These are phyloP conservation scores for Oxytorus armatus DNA, from an alignment of 2,888 invertebrate species.

Conservation along the genomic window DNA sequence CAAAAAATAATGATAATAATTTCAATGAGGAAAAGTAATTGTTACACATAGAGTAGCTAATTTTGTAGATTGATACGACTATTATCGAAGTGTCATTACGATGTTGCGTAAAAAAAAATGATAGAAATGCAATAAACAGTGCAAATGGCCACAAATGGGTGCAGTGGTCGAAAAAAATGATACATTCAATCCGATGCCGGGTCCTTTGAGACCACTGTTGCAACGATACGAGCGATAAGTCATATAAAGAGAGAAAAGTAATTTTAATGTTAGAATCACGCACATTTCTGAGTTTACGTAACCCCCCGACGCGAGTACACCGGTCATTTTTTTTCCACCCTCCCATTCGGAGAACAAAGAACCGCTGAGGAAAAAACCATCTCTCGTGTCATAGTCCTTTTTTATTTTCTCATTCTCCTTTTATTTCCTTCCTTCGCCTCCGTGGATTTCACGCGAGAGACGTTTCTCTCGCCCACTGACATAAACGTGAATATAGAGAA, in stretches of 20 bases:
- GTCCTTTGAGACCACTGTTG: too few relatives aligned
- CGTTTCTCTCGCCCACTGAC: constrained; percentile 51
- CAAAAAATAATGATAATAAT: too few relatives aligned
- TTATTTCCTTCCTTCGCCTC: constrained; percentile 14
- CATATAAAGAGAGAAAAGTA: constrained; percentile 14
- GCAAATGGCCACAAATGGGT: too few relatives aligned
- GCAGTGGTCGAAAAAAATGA: too few relatives aligned
- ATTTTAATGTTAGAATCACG: constrained; percentile 18
- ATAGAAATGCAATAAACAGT: too few relatives aligned
- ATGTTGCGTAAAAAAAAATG: too few relatives aligned
- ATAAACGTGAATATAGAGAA: constrained; percentile 2
- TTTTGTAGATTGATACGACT: too few relatives aligned
- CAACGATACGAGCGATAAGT: too few relatives aligned
- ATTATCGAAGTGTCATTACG: too few relatives aligned
- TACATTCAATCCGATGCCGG: too few relatives aligned
- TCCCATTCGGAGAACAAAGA: constrained; percentile 64
- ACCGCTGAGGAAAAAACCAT: constrained; percentile 34
- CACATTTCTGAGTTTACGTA: constrained; percentile 23
- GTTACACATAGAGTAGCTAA: too few relatives aligned
- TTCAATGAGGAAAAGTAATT: too few relatives aligned
- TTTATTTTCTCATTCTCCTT: constrained; percentile 20
- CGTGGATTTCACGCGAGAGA: constrained; percentile 42
- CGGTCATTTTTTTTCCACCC: constrained; percentile 41
- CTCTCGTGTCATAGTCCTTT: constrained; percentile 14
- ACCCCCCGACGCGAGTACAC: constrained; percentile 28